phyloP scores from a whole-genome alignment of 2,888 invertebrate genomes.

The Tachina fera region DNA sequence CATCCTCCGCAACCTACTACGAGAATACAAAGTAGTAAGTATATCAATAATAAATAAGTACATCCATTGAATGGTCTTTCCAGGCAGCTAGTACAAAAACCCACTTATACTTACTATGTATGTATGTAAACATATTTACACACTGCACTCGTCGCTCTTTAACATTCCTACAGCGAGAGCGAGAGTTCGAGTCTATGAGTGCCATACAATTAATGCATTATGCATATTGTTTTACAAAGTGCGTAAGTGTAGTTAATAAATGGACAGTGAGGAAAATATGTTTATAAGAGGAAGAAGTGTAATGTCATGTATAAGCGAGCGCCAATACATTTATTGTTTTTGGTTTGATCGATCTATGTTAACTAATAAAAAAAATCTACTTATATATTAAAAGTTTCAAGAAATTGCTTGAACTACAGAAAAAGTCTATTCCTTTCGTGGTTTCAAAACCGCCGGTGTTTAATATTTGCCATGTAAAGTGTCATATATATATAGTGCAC shows the following conservation, averaged over 20 bases:
- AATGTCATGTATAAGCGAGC: background rate
- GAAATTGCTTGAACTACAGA: too few species aligned
- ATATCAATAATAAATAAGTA: background rate
- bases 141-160: conserved; percentile 31
- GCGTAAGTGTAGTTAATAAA: conserved; percentile 50
- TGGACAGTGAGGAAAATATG: conserved; percentile 8
- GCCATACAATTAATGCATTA: conserved; percentile 67
- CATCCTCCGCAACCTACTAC: conserved; percentile 35
- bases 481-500: too few species aligned
- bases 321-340: background rate
- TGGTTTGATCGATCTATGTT: too few species aligned
- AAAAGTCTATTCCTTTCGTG: too few species aligned
- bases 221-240: conserved; percentile 67
- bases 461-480: too few species aligned
- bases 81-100: conserved; percentile 11
- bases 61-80: conserved; percentile 10
- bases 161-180: conserved; percentile 10
- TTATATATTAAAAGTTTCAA: too few species aligned
- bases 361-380: too few species aligned
- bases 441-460: too few species aligned
- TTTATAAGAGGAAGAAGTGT: background rate
- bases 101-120: conserved; percentile 4
- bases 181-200: conserved; percentile 22
- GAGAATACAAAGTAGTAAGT: background rate
- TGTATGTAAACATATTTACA: background rate